Percentiles rank a stretch among this genome's conserved stretches.
Evolutionary conservation across 2,113 vertebrate genomes (phyloP).

Genomic region (Argyrosomus japonicus): DNA sequence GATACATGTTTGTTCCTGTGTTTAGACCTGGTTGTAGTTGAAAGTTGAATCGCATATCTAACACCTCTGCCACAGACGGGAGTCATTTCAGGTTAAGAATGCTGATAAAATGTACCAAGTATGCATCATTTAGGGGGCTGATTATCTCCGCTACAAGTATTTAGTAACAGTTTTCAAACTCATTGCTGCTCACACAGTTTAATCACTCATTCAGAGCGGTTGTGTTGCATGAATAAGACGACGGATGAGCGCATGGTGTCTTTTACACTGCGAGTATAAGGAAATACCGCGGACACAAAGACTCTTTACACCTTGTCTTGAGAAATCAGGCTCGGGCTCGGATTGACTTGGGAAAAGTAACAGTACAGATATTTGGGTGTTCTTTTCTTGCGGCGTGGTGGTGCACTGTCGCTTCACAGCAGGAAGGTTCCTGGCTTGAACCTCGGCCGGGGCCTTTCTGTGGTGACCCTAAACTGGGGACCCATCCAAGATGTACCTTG

Average conservation of each 20-base stretch:
- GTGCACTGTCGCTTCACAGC: no score
- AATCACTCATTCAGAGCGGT: neutral
- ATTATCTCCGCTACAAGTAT: neutral
- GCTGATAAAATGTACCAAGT: neutral
- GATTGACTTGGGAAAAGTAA: neutral
- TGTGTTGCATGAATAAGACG: neutral
- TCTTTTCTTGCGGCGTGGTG: neutral
- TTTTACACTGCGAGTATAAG: neutral
- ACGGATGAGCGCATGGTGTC: neutral
- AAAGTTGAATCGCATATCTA: neutral
- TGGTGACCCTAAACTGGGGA: no score
- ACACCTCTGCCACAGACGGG: neutral
- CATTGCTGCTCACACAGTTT: neutral
- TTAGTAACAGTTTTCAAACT: constrained; percentile 1
- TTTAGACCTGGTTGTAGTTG: neutral
- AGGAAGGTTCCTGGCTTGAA: no score
- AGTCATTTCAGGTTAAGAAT: neutral
- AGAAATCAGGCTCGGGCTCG: neutral
- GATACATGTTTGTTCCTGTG: neutral
- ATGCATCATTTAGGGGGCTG: neutral
- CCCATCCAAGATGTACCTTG: no score
- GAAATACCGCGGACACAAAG: neutral
- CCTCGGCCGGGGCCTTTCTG: no score
- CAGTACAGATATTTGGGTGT: neutral
- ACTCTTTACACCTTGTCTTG: neutral